Conservation (phyloP, 2,888 invertebrate species). For the Blomia tropicalis region DNA sequence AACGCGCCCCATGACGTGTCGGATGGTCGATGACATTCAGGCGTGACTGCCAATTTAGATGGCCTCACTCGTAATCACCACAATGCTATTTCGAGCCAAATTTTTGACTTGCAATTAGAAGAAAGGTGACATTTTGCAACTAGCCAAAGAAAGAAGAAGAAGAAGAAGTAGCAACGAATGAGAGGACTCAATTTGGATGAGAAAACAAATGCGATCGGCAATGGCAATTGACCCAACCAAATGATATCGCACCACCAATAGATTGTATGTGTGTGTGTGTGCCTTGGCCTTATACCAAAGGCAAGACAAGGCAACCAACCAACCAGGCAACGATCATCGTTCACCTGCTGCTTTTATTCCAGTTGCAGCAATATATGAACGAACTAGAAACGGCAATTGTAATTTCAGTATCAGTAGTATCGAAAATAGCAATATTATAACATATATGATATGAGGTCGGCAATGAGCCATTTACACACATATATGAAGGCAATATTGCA, state of each 20-base stretch:
- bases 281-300: no score
- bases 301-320: no score
- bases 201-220: not conserved
- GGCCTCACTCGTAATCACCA: slow-evolving; percentile 1
- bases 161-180: not conserved
- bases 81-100: slow-evolving; percentile 2
- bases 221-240: not conserved
- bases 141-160: not conserved
- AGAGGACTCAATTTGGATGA: slow-evolving; percentile 1
- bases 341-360: not conserved
- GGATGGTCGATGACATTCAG: not conserved
- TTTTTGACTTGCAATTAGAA: not conserved
- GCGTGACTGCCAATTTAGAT: slow-evolving; percentile 9
- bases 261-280: no score
- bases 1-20: not conserved
- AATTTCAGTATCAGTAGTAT: no score
- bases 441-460: no score
- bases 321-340: not conserved
- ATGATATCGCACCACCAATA: slow-evolving; percentile 4
- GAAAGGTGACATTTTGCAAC: slow-evolving; percentile 1
- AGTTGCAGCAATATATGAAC: no score
- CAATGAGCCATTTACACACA: no score
- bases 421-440: no score
- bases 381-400: no score
- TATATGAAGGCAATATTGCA: no score